Conservation (phyloP, 2,888 invertebrate genomes). For the Rotaria socialis region DNA sequence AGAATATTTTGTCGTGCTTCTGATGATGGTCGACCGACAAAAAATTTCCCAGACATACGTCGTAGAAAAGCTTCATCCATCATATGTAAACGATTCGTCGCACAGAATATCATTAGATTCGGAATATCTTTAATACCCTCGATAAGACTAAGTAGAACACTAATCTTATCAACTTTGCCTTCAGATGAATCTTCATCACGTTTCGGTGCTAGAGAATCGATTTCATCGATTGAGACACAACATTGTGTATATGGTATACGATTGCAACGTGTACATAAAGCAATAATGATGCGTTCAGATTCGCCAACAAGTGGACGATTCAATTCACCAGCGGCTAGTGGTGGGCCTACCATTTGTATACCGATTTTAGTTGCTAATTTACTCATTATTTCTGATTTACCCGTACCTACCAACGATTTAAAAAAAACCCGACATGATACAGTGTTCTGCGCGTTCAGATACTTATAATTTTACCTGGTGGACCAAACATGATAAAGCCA, state of each 20-base stretch:
- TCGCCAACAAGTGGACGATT: slow-evolving; percentile 4
- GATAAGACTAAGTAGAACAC: not conserved
- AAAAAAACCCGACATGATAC: not conserved
- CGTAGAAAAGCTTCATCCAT: not conserved
- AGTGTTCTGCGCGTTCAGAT: not conserved
- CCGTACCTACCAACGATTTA: not conserved
- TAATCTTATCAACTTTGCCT: slow-evolving; percentile 9
- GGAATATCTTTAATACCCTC: not conserved
- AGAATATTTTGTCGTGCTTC: slow-evolving; percentile 15
- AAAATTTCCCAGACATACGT: not conserved
- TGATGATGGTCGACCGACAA: slow-evolving; percentile 6
- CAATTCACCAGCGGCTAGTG: not conserved
- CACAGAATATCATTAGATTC: not conserved
- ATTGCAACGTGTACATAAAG: slow-evolving; percentile 20
- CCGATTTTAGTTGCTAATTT: slow-evolving; percentile 4
- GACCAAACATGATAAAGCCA: not conserved
- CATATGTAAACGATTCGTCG: not conserved
- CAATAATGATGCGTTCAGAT: slow-evolving; percentile 10
- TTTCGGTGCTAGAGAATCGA: slow-evolving; percentile 5
- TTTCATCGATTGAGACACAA: not conserved
- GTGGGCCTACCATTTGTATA: not conserved
- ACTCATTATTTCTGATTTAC: slow-evolving; percentile 5
- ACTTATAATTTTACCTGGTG: not conserved
- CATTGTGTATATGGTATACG: slow-evolving; percentile 19
- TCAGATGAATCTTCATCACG: not conserved